Conservation (phyloP, 2,797 vertebrate species). For the Nothura maculosa region DNA sequence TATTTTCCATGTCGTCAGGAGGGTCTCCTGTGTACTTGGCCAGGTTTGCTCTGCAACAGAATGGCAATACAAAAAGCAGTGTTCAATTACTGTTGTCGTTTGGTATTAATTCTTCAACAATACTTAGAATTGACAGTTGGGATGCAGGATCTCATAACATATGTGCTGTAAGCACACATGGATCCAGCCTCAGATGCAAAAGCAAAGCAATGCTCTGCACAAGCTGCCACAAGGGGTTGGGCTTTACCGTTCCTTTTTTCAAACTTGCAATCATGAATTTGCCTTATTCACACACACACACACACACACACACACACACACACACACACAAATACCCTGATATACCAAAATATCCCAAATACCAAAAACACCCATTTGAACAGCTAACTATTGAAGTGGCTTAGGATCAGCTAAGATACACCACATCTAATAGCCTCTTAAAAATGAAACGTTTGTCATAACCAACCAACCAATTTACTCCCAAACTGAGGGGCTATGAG, state of each 20-base stretch:
- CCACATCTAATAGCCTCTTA: background rate
- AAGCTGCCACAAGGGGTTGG: background rate
- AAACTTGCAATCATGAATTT: background rate
- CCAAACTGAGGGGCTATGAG: background rate
- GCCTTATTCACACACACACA: background rate
- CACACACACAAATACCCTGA: background rate
- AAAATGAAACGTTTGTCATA: background rate
- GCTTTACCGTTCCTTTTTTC: background rate
- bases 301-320: background rate
- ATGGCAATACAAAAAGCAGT: slow-evolving; percentile 2
- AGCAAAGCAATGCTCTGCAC: background rate
- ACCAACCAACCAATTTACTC: background rate
- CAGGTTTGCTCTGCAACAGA: slow-evolving; percentile 83
- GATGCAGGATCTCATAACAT: background rate
- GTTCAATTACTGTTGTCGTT: background rate
- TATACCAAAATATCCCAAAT: background rate
- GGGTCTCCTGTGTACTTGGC: slow-evolving; percentile 86
- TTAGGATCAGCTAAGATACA: background rate
- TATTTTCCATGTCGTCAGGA: slow-evolving; percentile 90
- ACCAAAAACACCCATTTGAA: background rate
- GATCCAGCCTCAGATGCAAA: background rate
- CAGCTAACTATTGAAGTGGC: background rate
- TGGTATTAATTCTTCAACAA: background rate
- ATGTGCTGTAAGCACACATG: background rate
- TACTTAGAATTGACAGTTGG: background rate